Conservation (phyloP, 1,140 invertebrate genomes). For the Oryzaephilus surinamensis region DNA sequence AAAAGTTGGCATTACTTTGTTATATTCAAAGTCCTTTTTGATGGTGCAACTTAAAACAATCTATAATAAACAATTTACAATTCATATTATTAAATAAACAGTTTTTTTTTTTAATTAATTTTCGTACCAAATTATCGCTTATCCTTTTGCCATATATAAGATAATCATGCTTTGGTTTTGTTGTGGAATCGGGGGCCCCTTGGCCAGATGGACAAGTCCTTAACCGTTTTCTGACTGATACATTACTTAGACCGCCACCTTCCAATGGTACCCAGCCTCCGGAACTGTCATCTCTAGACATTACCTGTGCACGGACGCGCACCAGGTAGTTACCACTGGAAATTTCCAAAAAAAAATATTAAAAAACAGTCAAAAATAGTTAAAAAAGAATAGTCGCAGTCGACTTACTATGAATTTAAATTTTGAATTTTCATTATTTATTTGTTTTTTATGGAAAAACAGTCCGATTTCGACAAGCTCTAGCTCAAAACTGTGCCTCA, state of each 20-base stretch:
- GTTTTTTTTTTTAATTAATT: neutral
- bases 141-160: conserved; percentile 86
- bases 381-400: neutral
- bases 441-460: conserved; percentile 8
- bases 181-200: conserved; percentile 20
- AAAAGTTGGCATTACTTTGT: conserved; percentile 96
- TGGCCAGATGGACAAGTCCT: conserved; percentile 36
- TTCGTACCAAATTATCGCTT: conserved; percentile 78
- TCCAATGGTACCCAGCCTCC: conserved; percentile 92
- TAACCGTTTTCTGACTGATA: conserved; percentile 69
- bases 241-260: conserved; percentile 85
- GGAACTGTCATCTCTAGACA: conserved; percentile 93
- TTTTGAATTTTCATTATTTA: conserved; percentile 14
- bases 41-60: conserved; percentile 89
- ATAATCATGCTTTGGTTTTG: conserved; percentile 64
- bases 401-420: too few relatives aligned
- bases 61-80: conserved; percentile 40
- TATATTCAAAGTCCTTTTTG: conserved; percentile 93
- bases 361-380: neutral
- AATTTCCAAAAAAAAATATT: conserved; percentile 27
- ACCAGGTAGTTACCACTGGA: conserved; percentile 84
- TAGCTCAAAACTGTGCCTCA: neutral
- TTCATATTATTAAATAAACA: neutral
- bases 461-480: neutral
- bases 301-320: conserved; percentile 94